Percentiles rank a stretch among this genome's conserved stretches.
These are phyloP conservation scores for Pachydiplax longipennis DNA, from an alignment of 2,888 invertebrate species.

Conservation along the genomic window DNA sequence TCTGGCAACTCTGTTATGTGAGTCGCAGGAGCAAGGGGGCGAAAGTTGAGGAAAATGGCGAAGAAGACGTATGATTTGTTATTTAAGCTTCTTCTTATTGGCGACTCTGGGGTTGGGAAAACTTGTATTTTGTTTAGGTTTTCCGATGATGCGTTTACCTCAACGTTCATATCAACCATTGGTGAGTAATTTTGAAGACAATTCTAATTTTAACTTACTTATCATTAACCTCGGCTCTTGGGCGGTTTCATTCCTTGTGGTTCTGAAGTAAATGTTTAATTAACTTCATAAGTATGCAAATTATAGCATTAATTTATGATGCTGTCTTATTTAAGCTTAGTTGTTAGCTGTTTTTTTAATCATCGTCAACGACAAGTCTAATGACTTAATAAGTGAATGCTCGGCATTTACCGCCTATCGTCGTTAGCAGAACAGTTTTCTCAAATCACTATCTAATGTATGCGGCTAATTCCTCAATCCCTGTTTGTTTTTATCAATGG, in stretches of 20 bases:
- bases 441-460: too few relatives aligned
- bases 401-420: too few relatives aligned
- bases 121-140: constrained; percentile 94
- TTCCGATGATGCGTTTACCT: constrained; percentile 93
- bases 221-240: constrained; percentile 8
- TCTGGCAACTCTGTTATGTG: constrained; percentile 13
- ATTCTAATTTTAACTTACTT: constrained; percentile 50
- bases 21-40: constrained; percentile 23
- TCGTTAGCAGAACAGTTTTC: too few relatives aligned
- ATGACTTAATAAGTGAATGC: too few relatives aligned
- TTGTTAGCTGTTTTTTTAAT: neutral
- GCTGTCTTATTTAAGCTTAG: neutral
- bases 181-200: constrained; percentile 69
- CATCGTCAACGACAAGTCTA: too few relatives aligned
- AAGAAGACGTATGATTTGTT: constrained; percentile 95
- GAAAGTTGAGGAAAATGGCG: constrained; percentile 71
- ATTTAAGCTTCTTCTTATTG: constrained; percentile 90
- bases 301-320: neutral
- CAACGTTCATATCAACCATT: constrained; percentile 95
- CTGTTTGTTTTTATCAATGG: too few relatives aligned
- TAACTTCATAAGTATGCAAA: neutral
- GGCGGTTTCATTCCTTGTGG: neutral
- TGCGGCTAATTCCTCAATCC: too few relatives aligned
- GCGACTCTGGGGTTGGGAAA: constrained; percentile 94
- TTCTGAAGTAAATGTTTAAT: neutral